A percentile compares a stretch with the other conserved stretches of the same genome.
These are phyloP conservation scores for Megaceryle torquata DNA, from an alignment of 2,113 vertebrate species.

Conservation along the genomic window DNA sequence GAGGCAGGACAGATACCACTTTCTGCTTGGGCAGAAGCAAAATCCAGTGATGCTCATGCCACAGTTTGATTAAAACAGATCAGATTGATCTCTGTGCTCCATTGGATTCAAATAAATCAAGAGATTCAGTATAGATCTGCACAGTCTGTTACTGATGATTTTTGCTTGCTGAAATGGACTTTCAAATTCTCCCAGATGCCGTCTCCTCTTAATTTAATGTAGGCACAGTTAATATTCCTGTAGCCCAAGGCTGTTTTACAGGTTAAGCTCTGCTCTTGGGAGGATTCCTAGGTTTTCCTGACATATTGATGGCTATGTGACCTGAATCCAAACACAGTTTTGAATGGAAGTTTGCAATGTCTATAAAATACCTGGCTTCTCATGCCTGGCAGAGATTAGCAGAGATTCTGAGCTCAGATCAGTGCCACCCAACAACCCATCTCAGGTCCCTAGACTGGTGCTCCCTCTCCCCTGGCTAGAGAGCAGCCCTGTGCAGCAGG, in stretches of 20 bases:
- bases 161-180: neutral
- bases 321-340: slow-evolving; percentile 2
- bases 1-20: neutral
- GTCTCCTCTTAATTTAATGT: slow-evolving; percentile 29
- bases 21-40: neutral
- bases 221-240: slow-evolving; percentile 52
- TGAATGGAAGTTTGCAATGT: neutral
- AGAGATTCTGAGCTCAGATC: neutral
- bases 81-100: neutral
- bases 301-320: slow-evolving; percentile 11
- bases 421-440: neutral
- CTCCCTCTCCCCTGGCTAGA: neutral
- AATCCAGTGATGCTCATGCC: neutral
- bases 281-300: slow-evolving; percentile 29
- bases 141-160: neutral
- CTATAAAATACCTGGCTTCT: neutral
- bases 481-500: neutral
- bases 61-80: neutral
- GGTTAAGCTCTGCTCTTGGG: slow-evolving; percentile 29
- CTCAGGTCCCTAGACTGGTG: neutral
- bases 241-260: slow-evolving; percentile 40
- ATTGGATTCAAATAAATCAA: neutral
- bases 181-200: slow-evolving; percentile 2
- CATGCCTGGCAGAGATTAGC: neutral
- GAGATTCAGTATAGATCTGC: neutral